Conservation (phyloP, 2,797 vertebrate genomes). For the Poecilia picta region DNA sequence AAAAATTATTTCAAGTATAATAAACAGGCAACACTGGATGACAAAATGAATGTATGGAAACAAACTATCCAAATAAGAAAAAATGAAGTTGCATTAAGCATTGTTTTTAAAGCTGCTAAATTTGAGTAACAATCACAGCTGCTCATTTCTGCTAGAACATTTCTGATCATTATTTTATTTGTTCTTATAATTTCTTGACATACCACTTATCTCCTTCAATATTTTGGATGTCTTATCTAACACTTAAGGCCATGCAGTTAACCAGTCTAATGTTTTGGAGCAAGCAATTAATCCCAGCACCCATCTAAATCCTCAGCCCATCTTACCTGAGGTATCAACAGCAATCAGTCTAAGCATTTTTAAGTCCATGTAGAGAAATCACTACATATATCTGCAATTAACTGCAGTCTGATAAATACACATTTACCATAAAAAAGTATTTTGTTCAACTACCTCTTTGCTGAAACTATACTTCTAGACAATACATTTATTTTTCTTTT, state of each 20-base stretch:
- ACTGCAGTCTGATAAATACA: not conserved
- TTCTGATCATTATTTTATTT: not conserved
- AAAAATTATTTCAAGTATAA: not conserved
- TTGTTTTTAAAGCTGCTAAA: not conserved
- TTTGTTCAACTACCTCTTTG: not conserved
- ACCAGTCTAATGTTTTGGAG: not conserved
- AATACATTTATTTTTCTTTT: not conserved
- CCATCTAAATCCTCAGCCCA: not conserved
- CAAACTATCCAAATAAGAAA: not conserved
- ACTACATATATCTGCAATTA: not conserved
- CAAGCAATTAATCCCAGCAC: not conserved
- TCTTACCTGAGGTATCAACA: not conserved
- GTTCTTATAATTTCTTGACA: not conserved
- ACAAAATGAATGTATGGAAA: not conserved
- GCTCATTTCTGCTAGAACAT: not conserved
- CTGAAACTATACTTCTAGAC: not conserved
- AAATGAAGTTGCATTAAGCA: not conserved
- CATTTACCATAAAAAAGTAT: not conserved
- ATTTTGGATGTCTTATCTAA: conserved; percentile 1
- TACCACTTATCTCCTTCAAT: not conserved
- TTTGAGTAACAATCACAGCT: not conserved
- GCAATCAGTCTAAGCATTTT: not conserved
- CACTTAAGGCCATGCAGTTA: not conserved
- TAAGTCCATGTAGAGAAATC: not conserved
- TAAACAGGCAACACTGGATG: not conserved